Percentiles rank a stretch among this genome's conserved stretches.
phyloP scores from a whole-genome alignment of 2,888 invertebrate genomes.

The Caenorhabditis imperialis region DNA sequence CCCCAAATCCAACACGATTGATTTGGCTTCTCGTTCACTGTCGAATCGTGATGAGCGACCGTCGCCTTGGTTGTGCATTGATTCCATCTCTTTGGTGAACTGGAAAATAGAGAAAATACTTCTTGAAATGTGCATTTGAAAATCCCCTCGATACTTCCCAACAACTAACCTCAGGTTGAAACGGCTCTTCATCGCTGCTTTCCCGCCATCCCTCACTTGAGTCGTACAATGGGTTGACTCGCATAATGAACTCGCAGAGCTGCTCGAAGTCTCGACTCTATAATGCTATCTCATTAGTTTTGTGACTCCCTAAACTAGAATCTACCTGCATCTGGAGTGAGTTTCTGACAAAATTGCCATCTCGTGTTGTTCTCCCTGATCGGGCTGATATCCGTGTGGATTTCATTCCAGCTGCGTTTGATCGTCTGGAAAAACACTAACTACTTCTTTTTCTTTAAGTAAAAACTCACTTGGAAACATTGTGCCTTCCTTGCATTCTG shows the following conservation, averaged over 20 bases:
- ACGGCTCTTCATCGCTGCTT: conserved; percentile 70
- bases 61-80: conserved; percentile 46
- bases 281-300: conserved; percentile 12
- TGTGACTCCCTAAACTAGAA: not conserved
- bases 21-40: conserved; percentile 63
- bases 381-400: conserved; percentile 68
- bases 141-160: not conserved
- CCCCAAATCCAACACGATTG: conserved; percentile 70
- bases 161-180: conserved; percentile 52
- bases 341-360: conserved; percentile 74
- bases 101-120: conserved; percentile 30
- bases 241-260: conserved; percentile 76
- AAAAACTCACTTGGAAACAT: conserved; percentile 58
- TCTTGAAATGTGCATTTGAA: too few relatives aligned
- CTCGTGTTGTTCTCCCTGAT: conserved; percentile 60
- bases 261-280: conserved; percentile 72
- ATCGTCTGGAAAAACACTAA: conserved; percentile 59
- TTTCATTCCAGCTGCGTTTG: conserved; percentile 67
- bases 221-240: conserved; percentile 75
- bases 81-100: conserved; percentile 58
- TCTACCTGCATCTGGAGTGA: conserved; percentile 71
- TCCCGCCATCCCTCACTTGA: conserved; percentile 76
- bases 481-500: conserved; percentile 61
- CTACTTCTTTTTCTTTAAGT: not conserved
- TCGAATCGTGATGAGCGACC: conserved; percentile 43